Conservation (phyloP, 2,888 invertebrate genomes). For the Dastarcus helophoroides region DNA sequence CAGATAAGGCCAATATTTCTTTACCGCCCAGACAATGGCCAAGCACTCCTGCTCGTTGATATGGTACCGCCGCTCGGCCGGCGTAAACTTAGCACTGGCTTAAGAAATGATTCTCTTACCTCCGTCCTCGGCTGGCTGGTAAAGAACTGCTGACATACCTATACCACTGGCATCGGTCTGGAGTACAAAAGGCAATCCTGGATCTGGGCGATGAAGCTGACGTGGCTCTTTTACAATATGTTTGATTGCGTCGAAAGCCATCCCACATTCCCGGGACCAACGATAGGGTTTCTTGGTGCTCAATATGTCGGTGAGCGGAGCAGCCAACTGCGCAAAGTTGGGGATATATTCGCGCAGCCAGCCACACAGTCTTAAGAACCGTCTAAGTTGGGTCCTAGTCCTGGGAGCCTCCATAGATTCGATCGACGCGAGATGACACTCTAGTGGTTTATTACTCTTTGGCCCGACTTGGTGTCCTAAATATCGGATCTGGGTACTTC, state of each 20-base stretch:
- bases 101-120: constrained; percentile 11
- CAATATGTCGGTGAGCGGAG: constrained; percentile 17
- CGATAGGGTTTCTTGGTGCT: not conserved
- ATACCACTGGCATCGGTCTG: constrained; percentile 17
- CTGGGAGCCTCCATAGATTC: constrained; percentile 5
- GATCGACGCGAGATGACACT: constrained; percentile 10
- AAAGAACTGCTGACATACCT: constrained; percentile 19
- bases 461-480: not conserved
- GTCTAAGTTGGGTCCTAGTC: constrained; percentile 10
- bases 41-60: constrained; percentile 11
- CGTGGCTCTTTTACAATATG: constrained; percentile 11
- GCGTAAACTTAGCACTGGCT: constrained; percentile 5
- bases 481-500: constrained; percentile 1
- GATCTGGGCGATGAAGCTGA: constrained; percentile 14
- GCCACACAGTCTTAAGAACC: constrained; percentile 17
- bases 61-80: constrained; percentile 6
- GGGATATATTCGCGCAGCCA: constrained; percentile 18
- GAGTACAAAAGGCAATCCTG: constrained; percentile 12
- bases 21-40: too few relatives aligned
- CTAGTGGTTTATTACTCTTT: constrained; percentile 11
- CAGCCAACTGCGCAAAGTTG: constrained; percentile 10
- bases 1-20: constrained; percentile 10
- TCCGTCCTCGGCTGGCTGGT: constrained; percentile 11
- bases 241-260: constrained; percentile 9
- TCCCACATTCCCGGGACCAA: not conserved